Percentiles rank a stretch among this genome's conserved stretches.
Evolutionary conservation across 1,140 invertebrate genomes (phyloP).

Genomic region (Bombus turneri): DNA sequence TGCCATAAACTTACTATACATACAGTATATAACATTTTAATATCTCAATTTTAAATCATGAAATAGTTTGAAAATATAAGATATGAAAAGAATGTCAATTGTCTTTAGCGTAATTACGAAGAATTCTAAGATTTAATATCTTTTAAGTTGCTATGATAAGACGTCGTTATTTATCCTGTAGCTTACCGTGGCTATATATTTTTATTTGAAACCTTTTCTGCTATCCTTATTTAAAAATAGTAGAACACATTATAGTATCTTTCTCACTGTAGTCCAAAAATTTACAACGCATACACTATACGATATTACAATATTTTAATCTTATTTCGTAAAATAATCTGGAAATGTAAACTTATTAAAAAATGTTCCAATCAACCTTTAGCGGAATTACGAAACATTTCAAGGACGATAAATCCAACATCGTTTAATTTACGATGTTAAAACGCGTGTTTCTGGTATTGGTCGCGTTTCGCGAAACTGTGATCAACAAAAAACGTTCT

Average conservation of each 20-base stretch:
- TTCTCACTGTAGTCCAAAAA: too few species aligned
- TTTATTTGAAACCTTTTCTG: too few species aligned
- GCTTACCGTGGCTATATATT: too few species aligned
- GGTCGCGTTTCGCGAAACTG: constrained; percentile 27
- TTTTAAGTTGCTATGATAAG: too few species aligned
- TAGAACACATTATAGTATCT: too few species aligned
- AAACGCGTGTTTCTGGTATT: background rate
- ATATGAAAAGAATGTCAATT: too few species aligned
- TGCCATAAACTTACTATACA: background rate
- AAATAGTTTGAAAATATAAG: background rate
- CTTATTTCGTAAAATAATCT: background rate
- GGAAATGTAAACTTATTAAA: background rate
- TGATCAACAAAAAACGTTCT: constrained; percentile 28
- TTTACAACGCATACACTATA: too few species aligned
- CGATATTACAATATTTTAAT: background rate
- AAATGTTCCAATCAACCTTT: background rate
- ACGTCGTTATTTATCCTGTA: too few species aligned
- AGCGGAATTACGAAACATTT: background rate
- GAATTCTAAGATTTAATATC: too few species aligned
- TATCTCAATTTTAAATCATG: background rate
- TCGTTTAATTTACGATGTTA: constrained; percentile 27
- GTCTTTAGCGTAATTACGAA: too few species aligned
- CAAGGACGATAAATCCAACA: background rate
- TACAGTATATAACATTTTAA: background rate
- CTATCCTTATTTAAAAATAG: too few species aligned